Percentiles rank a stretch among this genome's conserved stretches.
These are phyloP conservation scores for Coracopsis vasa DNA, from an alignment of 2,113 vertebrate species.

Conservation along the genomic window DNA sequence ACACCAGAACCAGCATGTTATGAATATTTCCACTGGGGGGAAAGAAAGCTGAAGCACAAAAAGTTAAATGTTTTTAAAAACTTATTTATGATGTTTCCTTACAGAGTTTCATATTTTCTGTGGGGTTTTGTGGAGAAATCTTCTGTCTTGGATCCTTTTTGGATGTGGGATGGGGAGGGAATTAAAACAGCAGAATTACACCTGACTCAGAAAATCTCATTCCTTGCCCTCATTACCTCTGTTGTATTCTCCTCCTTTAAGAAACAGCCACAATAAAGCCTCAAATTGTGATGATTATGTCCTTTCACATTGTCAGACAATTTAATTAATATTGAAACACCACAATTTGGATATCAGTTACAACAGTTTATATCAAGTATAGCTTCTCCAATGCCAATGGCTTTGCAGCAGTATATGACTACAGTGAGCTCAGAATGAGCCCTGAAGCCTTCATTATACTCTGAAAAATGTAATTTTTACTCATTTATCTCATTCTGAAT, in stretches of 20 bases:
- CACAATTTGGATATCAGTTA: not conserved
- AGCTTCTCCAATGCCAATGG: not conserved
- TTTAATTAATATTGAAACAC: conserved; percentile 17
- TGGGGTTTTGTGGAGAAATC: not conserved
- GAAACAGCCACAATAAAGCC: not conserved
- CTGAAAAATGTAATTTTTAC: not conserved
- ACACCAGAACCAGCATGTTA: not conserved
- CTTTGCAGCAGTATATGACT: not conserved
- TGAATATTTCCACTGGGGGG: accelerated
- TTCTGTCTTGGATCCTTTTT: not conserved
- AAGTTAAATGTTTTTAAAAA: not conserved
- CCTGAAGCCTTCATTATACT: not conserved
- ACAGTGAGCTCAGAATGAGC: not conserved
- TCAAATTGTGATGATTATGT: not conserved
- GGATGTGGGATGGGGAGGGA: not conserved
- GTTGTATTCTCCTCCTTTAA: not conserved
- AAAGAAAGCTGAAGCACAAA: not conserved
- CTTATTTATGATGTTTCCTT: not conserved
- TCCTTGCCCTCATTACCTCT: not conserved
- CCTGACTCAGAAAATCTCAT: not conserved
- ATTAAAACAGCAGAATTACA: not conserved
- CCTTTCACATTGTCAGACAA: not conserved
- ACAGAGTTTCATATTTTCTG: not conserved
- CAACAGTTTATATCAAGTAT: not conserved
- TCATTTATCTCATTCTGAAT: conserved; percentile 34